These are phyloP conservation scores for Sclerodermus sp. DNA, from an alignment of 2,888 invertebrate genomes.

Conservation along the genomic window DNA sequence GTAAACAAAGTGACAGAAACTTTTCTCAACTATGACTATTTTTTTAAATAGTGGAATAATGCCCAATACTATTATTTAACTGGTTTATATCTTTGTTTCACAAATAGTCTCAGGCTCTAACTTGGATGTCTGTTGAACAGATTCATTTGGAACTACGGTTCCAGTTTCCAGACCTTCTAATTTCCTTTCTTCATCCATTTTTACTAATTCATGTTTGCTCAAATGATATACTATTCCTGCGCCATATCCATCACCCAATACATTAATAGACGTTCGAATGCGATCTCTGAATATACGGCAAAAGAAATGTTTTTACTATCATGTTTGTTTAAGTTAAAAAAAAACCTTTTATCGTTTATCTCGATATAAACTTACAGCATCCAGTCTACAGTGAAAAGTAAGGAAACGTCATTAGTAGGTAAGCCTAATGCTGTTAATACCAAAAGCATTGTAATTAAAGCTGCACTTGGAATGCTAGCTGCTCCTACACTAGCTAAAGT, in stretches of 20 bases:
- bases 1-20: too few relatives aligned
- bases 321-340: background rate
- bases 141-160: constrained; percentile 21
- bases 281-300: too few relatives aligned
- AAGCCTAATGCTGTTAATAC: constrained; percentile 67
- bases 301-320: background rate
- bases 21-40: too few relatives aligned
- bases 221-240: constrained; percentile 73
- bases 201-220: constrained; percentile 62
- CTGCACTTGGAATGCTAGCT: constrained; percentile 69
- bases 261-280: constrained; percentile 68
- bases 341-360: background rate
- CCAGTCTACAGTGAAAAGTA: constrained; percentile 71
- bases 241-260: constrained; percentile 75
- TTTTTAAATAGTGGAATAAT: too few relatives aligned
- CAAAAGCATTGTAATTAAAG: constrained; percentile 69
- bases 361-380: constrained; percentile 60
- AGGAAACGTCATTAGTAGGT: constrained; percentile 66
- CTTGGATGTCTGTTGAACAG: constrained; percentile 8
- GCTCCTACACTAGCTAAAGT: constrained; percentile 70
- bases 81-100: constrained; percentile 41
- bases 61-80: too few relatives aligned
- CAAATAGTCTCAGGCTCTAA: constrained; percentile 19
- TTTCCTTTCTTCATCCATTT: constrained; percentile 45
- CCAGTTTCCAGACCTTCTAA: constrained; percentile 40